phyloP scores from a whole-genome alignment of 92 coral and sea anemone genomes.

The Parazoanthus atlanticus region DNA sequence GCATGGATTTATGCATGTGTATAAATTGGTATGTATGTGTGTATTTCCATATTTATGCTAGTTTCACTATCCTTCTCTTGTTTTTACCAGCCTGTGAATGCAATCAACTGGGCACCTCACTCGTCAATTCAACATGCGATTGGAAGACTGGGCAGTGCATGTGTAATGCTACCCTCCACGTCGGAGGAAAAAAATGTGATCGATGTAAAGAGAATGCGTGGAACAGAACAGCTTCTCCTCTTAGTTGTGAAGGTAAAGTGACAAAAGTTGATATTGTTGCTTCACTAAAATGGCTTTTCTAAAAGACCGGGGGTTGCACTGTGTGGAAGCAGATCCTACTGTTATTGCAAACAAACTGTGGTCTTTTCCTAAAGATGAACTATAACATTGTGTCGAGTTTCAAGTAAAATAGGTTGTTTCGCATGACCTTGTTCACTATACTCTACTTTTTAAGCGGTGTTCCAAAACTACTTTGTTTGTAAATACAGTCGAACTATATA shows the following conservation, averaged over 20 bases:
- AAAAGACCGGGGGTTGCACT: background rate
- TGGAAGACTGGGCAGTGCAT: slow-evolving; percentile 83
- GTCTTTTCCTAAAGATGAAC: background rate
- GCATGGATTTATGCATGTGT: no score
- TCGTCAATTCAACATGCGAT: slow-evolving; percentile 79
- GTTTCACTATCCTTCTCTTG: background rate
- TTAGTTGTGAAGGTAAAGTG: slow-evolving; percentile 77
- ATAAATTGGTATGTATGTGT: background rate
- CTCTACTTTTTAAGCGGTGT: no score
- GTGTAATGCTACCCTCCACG: slow-evolving; percentile 78
- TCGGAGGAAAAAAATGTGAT: slow-evolving; percentile 85
- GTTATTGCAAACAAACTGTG: background rate
- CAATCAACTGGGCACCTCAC: slow-evolving; percentile 63
- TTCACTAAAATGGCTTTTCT: background rate
- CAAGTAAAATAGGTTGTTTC: no score
- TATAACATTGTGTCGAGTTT: no score
- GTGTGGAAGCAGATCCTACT: background rate
- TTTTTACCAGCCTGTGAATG: slow-evolving; percentile 74
- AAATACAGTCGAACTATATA: no score
- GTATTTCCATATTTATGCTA: background rate
- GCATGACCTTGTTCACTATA: no score
- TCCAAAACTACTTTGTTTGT: no score
- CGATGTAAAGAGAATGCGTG: slow-evolving; percentile 87
- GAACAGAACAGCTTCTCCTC: slow-evolving; percentile 72
- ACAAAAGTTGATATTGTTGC: background rate